Evolutionary conservation across 2,888 invertebrate species (phyloP), one percentile per base, ranked within the genome.

Genomic region (Agrilus mali): DNA sequence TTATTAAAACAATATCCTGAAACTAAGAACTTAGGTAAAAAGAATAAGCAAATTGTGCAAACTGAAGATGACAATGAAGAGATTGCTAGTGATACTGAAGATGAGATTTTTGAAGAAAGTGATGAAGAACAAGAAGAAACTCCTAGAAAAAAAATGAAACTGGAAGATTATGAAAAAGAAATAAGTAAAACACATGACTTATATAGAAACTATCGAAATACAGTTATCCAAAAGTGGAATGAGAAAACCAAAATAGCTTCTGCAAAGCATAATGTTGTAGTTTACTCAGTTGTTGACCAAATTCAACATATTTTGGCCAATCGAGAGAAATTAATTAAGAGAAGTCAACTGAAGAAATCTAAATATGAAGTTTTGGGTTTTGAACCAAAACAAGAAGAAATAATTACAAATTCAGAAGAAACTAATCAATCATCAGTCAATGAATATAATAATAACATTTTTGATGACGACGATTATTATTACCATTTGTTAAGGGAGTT

Each of bases 391-490:
- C 22, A 39, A 33, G 35, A 39, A 15, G 27, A 27, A 40, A 44
- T 15, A 46, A 48, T 22, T 50, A 55, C 14, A 7, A n/a, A 43
- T 16, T 10, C 7, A n/a, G 40, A 47, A 20, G 42, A 46, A 32
- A 44, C 44, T 22, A 51, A 56, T 27, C 27, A 27, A 10, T 10
- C 10, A 10, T 2, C 27, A 33, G 59, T n/a, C n/a, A n/a, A 58
- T 34, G 54, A 82, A 53, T 77, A 80, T 50, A 81, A 87, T 57
- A 58, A 72, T 0, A 87, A 96, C 68, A 86, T 96, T 56, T 97
- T 90, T 68, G 95, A 97, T 64, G 97, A 97, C 60, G 87, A 86
- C 56, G 97, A 97, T 62, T 97, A 97, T 64, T 97, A 97, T 66
- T 94, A 95, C 65, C 89, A 93, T 57, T 71, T 95, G 42, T 68